These are phyloP conservation scores for Stegostoma tigrinum DNA, from an alignment of 2,113 vertebrate genomes.

Conservation along the genomic window DNA sequence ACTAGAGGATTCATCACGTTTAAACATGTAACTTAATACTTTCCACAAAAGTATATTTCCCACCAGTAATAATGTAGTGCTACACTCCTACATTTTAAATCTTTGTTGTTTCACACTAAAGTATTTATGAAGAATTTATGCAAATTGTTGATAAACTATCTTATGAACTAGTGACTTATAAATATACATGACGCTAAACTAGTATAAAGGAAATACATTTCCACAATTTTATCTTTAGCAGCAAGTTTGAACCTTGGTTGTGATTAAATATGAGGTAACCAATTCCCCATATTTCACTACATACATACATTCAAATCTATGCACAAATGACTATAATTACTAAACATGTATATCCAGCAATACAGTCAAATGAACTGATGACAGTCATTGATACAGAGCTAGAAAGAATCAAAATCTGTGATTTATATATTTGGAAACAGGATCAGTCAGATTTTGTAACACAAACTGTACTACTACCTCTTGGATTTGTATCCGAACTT, in stretches of 20 bases:
- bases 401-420: not conserved
- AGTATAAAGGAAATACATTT: not conserved
- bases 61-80: not conserved
- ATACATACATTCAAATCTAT: not conserved
- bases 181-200: not conserved
- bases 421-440: conserved; percentile 31
- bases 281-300: not conserved
- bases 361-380: not conserved
- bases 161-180: not conserved
- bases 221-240: not conserved
- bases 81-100: not conserved
- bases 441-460: not conserved
- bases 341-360: not conserved
- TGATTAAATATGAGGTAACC: not conserved
- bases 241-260: not conserved
- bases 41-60: not conserved
- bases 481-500: conserved; percentile 81
- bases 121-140: not conserved
- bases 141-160: not conserved
- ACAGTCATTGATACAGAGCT: not conserved
- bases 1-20: not conserved
- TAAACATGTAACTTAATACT: not conserved
- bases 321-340: not conserved
- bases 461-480: conserved; percentile 66
- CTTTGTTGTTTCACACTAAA: not conserved